Evolutionary conservation across 2,113 vertebrate genomes (phyloP), one percentile per base, ranked within the genome.

Genomic region (Vireo altiloquus): DNA sequence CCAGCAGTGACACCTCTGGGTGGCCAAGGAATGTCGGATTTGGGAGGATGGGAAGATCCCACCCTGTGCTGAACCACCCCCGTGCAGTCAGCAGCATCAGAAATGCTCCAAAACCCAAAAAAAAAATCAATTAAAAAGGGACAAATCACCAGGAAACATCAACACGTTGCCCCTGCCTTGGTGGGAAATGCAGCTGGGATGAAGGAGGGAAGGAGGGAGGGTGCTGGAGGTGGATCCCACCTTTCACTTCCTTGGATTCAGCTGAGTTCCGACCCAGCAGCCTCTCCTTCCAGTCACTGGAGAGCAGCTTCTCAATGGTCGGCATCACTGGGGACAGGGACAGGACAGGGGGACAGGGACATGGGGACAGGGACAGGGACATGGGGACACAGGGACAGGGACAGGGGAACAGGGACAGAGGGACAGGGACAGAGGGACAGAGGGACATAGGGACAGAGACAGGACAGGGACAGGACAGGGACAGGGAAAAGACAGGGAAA

Each of bases 231-330:
- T 7, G 42, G 47, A 91, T 68, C 97, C 98, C 92, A 99, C 99
- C 99, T 99, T 99, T 99, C 65, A 99, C 98, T 79, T 98, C 99
- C 96, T 98, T 98, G 94, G 98, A 89, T 59, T 98, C 98, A 8
- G 97, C 66, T 8, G 97, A 8, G 78, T 70, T 98, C 89, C 97
- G 98, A 92, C 99, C 99, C 97, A 99, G 97, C 94, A 99, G 97
- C 92, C 98, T 98, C 91, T 99, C 99, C 96, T 98, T 99, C 99
- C 99, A 99, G 94, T 99, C 99, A 1, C 98, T 97, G 95, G 98
- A 99, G 59, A 99, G 97, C 77, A 99, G 97, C 95, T 99, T 99
- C 98, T 99, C 99, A 10, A 99, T 99, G 92, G 99, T 98, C 0
- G 99, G 99, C 97, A 99, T 98, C 35, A 99, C 99, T 99, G 4